Conservation (phyloP, 2,797 vertebrate species). For the Morus bassanus region DNA sequence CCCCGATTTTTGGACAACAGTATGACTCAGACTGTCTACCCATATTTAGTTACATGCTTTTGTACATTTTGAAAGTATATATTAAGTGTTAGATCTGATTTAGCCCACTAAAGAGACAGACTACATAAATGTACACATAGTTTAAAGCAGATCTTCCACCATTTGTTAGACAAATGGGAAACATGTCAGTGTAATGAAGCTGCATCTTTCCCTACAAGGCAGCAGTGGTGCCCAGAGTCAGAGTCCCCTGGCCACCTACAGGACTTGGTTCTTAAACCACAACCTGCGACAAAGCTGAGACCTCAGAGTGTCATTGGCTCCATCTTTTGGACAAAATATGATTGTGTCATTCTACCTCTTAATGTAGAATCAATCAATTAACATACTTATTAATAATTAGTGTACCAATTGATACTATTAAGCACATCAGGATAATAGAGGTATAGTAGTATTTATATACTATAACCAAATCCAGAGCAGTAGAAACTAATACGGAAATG, state of each 20-base stretch:
- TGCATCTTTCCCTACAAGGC: not conserved
- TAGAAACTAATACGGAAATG: not conserved
- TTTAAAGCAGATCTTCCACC: not conserved
- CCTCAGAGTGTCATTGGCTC: not conserved
- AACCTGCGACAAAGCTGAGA: not conserved
- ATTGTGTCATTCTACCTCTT: not conserved
- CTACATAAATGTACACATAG: not conserved
- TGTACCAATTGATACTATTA: not conserved
- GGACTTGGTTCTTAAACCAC: not conserved
- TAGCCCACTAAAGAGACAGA: not conserved
- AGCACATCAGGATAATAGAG: not conserved
- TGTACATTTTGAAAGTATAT: not conserved
- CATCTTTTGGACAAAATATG: not conserved
- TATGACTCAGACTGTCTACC: not conserved
- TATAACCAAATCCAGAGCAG: not conserved
- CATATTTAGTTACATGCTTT: not conserved
- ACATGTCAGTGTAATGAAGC: not conserved
- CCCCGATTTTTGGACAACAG: no score
- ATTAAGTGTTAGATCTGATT: not conserved
- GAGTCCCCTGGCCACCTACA: not conserved
- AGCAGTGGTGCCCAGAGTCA: not conserved
- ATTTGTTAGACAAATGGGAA: not conserved
- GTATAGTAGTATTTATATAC: not conserved
- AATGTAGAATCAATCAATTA: not conserved
- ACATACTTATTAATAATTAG: not conserved